Conservation (phyloP, 92 coral and sea anemone species). For the Zoanthus gigantus region DNA sequence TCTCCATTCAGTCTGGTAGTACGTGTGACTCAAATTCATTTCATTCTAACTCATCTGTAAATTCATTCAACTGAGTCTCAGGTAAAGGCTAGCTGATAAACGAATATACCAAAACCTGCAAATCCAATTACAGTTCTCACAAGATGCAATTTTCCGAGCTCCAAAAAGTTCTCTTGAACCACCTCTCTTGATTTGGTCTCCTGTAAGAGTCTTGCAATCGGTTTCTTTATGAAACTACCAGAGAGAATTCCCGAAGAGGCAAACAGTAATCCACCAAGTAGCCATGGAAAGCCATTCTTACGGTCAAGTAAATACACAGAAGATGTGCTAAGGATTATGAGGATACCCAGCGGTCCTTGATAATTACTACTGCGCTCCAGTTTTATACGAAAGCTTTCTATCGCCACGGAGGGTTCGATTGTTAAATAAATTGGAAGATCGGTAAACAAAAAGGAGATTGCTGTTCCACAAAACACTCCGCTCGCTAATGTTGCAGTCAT, state of each 20-base stretch:
- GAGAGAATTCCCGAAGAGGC: slow-evolving; percentile 33
- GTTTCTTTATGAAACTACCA: slow-evolving; percentile 30
- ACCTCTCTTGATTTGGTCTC: background rate
- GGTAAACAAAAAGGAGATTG: slow-evolving; percentile 33
- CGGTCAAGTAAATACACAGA: slow-evolving; percentile 33
- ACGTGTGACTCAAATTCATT: no score
- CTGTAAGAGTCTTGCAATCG: background rate
- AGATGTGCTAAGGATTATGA: slow-evolving; percentile 8
- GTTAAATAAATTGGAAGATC: slow-evolving; percentile 31
- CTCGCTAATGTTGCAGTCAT: slow-evolving; percentile 38
- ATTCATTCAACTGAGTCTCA: background rate
- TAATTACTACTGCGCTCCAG: slow-evolving; percentile 27
- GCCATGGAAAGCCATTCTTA: slow-evolving; percentile 39
- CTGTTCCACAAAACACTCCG: slow-evolving; percentile 36
- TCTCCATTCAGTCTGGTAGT: no score
- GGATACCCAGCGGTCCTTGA: slow-evolving; percentile 24
- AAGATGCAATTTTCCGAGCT: slow-evolving; percentile 21
- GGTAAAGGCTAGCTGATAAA: slow-evolving; percentile 13
- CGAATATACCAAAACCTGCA: slow-evolving; percentile 36
- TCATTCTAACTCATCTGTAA: background rate
- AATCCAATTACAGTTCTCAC: slow-evolving; percentile 35
- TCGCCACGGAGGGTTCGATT: slow-evolving; percentile 32
- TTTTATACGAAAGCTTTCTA: slow-evolving; percentile 41
- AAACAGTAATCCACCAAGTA: slow-evolving; percentile 20
- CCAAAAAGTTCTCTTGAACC: slow-evolving; percentile 4